Conservation (phyloP, 2,113 vertebrate genomes). For the Danionella cerebrum region DNA sequence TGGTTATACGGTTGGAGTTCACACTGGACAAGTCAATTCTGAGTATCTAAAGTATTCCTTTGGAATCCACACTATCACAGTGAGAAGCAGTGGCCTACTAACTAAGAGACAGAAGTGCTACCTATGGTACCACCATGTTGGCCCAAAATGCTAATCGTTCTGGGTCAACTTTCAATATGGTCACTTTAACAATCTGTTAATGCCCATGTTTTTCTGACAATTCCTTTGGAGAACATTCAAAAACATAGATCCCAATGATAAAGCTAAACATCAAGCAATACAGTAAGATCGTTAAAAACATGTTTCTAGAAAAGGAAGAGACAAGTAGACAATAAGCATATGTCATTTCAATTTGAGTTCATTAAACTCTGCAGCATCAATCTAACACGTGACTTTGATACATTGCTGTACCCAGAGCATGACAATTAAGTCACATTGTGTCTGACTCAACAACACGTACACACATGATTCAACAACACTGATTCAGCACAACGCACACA, state of each 20-base stretch:
- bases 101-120: no score
- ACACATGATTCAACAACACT: slow-evolving; percentile 14
- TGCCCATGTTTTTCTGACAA: no score
- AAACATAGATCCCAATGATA: slow-evolving; percentile 28
- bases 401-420: slow-evolving; percentile 45
- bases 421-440: slow-evolving; percentile 51
- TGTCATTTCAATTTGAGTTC: slow-evolving; percentile 22
- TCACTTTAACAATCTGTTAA: no score
- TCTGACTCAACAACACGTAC: slow-evolving; percentile 22
- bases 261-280: neutral
- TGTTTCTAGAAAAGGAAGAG: neutral
- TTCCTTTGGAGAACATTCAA: neutral
- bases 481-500: neutral
- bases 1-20: no score
- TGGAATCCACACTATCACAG: no score
- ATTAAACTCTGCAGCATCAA: slow-evolving; percentile 29
- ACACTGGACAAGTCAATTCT: no score
- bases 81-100: no score
- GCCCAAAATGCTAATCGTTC: no score
- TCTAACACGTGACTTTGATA: slow-evolving; percentile 43
- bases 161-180: no score
- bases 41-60: no score
- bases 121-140: no score
- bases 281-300: neutral
- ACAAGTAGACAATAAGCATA: neutral